Evolutionary conservation across 2,888 invertebrate species (phyloP).

Genomic region (Perizoma flavofasciatum): DNA sequence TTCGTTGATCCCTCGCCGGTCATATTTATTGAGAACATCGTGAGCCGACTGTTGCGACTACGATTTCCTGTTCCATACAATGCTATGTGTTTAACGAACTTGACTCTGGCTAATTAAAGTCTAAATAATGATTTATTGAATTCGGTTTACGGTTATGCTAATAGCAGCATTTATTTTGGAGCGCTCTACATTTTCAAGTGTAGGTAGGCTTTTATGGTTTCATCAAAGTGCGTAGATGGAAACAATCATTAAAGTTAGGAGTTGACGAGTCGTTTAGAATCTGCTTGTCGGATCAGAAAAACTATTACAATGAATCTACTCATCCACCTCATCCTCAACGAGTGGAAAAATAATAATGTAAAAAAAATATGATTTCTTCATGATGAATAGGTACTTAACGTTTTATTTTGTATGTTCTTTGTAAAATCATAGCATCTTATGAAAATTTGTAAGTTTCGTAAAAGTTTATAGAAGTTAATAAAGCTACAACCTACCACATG

Average conservation of each 20-base stretch:
- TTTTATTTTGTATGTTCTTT: too few relatives aligned
- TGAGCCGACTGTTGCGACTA: constrained; percentile 62
- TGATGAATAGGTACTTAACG: too few relatives aligned
- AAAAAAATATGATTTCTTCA: too few relatives aligned
- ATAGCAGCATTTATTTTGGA: constrained; percentile 29
- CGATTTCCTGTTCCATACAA: constrained; percentile 66
- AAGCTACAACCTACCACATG: too few relatives aligned
- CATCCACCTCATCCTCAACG: too few relatives aligned
- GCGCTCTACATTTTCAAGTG: constrained; percentile 30
- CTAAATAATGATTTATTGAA: constrained; percentile 37
- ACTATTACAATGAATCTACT: not conserved
- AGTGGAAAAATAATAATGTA: too few relatives aligned
- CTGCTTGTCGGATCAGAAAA: not conserved
- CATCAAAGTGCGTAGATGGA: constrained; percentile 8
- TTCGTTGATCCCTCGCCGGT: constrained; percentile 75
- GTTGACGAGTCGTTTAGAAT: constrained; percentile 3
- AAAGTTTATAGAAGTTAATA: too few relatives aligned
- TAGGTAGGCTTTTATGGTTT: constrained; percentile 29
- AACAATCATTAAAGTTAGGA: constrained; percentile 11
- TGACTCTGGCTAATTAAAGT: constrained; percentile 45
- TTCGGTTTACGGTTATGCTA: constrained; percentile 37
- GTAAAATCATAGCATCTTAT: too few relatives aligned
- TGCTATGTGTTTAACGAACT: constrained; percentile 55
- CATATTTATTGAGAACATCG: constrained; percentile 78
- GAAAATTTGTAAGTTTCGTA: too few relatives aligned